Conservation (phyloP, 2,888 invertebrate genomes). For the Himalopsyche japonica region DNA sequence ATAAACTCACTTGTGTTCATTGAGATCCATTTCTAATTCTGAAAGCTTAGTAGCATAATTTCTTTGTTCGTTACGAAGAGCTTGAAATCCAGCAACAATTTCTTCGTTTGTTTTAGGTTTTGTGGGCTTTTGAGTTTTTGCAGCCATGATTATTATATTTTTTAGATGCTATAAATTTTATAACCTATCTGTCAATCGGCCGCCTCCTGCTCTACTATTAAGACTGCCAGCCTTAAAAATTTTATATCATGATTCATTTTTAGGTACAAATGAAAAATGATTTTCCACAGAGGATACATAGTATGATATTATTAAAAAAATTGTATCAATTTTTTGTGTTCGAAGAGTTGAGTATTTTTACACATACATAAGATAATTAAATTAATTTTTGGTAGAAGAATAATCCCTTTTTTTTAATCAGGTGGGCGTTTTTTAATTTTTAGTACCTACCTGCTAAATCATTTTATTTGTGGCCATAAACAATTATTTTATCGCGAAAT, state of each 20-base stretch:
- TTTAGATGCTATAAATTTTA: slow-evolving; percentile 9
- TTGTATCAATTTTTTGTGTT: too few species aligned
- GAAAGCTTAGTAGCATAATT: slow-evolving; percentile 84
- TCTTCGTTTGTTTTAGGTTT: slow-evolving; percentile 71
- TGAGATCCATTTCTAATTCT: slow-evolving; percentile 91
- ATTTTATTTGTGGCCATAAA: neutral
- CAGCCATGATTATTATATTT: slow-evolving; percentile 46
- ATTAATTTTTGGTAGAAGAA: too few species aligned
- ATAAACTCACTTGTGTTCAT: slow-evolving; percentile 89
- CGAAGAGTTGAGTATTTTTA: too few species aligned
- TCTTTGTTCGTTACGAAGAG: slow-evolving; percentile 84
- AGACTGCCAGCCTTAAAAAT: neutral
- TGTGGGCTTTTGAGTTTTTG: slow-evolving; percentile 49
- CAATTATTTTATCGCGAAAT: neutral
- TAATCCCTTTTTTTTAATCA: too few species aligned
- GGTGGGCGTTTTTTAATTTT: too few species aligned
- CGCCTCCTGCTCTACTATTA: neutral
- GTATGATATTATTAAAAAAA: too few species aligned
- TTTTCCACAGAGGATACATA: too few species aligned
- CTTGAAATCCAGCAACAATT: slow-evolving; percentile 85
- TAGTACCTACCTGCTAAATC: too few species aligned
- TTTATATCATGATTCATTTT: too few species aligned
- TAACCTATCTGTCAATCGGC: slow-evolving; percentile 29
- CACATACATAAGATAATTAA: too few species aligned
- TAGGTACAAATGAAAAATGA: too few species aligned